Evolutionary conservation across 2,797 vertebrate genomes (phyloP).

Genomic region (Poeciliopsis infans): DNA sequence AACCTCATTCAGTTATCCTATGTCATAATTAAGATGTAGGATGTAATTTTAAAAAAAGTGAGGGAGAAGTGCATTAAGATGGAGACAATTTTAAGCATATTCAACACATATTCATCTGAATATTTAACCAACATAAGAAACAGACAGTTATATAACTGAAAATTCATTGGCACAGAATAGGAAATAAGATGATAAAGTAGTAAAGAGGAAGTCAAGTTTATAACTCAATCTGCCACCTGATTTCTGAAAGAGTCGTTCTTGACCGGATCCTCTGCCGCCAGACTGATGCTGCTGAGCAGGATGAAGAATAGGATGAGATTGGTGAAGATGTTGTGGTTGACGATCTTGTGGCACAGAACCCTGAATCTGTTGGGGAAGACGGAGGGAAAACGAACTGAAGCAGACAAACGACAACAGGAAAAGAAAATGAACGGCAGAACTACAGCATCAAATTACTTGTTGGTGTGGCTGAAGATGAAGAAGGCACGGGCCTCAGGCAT

Average conservation of each 20-base stretch:
- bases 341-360: constrained; percentile 95
- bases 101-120: not conserved
- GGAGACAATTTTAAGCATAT: not conserved
- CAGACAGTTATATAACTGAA: not conserved
- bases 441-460: constrained; percentile 83
- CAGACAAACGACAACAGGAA: not conserved
- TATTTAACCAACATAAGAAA: not conserved
- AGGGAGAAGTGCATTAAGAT: not conserved
- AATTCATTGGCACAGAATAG: not conserved
- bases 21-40: not conserved
- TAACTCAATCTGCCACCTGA: constrained; percentile 76
- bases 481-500: constrained; percentile 97
- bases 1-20: not conserved
- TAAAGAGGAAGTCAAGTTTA: not conserved
- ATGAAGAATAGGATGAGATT: constrained; percentile 99
- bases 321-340: constrained; percentile 99
- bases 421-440: not conserved
- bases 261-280: constrained; percentile 97
- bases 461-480: constrained; percentile 94
- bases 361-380: constrained; percentile 85
- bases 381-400: not conserved
- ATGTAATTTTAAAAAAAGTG: not conserved
- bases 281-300: constrained; percentile 97
- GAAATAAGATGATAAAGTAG: not conserved
- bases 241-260: constrained; percentile 94